These are phyloP conservation scores for Holocentrus rufus DNA, from an alignment of 2,797 vertebrate genomes.

Conservation along the genomic window DNA sequence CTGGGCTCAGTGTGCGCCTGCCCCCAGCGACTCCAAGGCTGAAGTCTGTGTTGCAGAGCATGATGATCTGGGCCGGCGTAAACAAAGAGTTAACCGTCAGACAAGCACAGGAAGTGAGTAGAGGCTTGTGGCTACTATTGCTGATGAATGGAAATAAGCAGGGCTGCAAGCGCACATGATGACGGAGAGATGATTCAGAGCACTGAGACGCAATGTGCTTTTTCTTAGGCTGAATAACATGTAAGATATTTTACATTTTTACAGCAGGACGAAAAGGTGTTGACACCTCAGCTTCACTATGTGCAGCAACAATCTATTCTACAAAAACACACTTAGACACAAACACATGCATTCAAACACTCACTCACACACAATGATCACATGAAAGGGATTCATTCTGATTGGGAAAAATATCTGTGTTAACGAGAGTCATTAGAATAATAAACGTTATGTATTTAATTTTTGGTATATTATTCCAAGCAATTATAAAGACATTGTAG, in stretches of 20 bases:
- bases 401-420: background rate
- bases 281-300: background rate
- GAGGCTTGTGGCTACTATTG: constrained; percentile 46
- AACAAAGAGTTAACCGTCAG: constrained; percentile 64
- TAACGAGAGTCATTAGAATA: background rate
- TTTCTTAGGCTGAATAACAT: background rate
- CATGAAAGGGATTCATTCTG: constrained; percentile 26
- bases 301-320: background rate
- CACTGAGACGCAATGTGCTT: background rate
- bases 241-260: background rate
- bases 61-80: constrained; percentile 56
- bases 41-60: constrained; percentile 54
- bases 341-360: constrained; percentile 14
- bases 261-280: background rate
- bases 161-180: constrained; percentile 25
- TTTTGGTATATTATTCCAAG: background rate
- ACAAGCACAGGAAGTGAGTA: constrained; percentile 67
- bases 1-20: constrained; percentile 28
- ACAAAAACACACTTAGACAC: constrained; percentile 6
- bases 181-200: constrained; percentile 56
- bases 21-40: constrained; percentile 32
- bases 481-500: background rate
- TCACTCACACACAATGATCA: constrained; percentile 20
- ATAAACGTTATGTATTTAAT: background rate
- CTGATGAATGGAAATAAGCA: constrained; percentile 56